phyloP scores from a whole-genome alignment of 2,888 invertebrate species.

The Papilio demoleus region DNA sequence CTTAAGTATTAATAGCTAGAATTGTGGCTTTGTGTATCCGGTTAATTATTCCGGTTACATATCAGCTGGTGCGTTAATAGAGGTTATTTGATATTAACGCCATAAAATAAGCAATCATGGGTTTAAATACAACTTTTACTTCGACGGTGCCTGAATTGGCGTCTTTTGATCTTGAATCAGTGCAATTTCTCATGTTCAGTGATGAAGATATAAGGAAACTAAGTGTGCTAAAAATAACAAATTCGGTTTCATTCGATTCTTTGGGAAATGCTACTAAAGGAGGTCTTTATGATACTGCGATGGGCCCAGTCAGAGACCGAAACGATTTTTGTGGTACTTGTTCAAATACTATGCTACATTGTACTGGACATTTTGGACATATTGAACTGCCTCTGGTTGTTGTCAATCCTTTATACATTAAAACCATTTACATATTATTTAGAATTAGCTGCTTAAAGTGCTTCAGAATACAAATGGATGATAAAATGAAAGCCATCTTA shows the following conservation, averaged over 20 bases:
- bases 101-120: conserved; percentile 56
- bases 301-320: conserved; percentile 87
- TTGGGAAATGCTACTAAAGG: conserved; percentile 92
- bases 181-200: conserved; percentile 88
- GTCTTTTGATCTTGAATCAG: conserved; percentile 71
- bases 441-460: conserved; percentile 89
- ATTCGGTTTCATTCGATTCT: conserved; percentile 90
- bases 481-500: conserved; percentile 82
- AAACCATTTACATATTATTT: conserved; percentile 87
- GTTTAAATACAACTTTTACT: conserved; percentile 59
- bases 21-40: not conserved
- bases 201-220: conserved; percentile 90
- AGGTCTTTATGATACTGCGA: conserved; percentile 94
- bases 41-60: not conserved
- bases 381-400: conserved; percentile 95
- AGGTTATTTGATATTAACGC: conserved; percentile 20
- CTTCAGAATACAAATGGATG: conserved; percentile 85
- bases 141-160: conserved; percentile 61
- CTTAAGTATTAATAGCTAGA: not conserved
- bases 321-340: conserved; percentile 93
- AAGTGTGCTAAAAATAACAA: conserved; percentile 92
- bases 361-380: conserved; percentile 97
- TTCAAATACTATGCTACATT: conserved; percentile 84
- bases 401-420: conserved; percentile 95
- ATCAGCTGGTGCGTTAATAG: not conserved